Evolutionary conservation across 2,888 invertebrate genomes (phyloP).

Genomic region (Ichneumoninae sp.): DNA sequence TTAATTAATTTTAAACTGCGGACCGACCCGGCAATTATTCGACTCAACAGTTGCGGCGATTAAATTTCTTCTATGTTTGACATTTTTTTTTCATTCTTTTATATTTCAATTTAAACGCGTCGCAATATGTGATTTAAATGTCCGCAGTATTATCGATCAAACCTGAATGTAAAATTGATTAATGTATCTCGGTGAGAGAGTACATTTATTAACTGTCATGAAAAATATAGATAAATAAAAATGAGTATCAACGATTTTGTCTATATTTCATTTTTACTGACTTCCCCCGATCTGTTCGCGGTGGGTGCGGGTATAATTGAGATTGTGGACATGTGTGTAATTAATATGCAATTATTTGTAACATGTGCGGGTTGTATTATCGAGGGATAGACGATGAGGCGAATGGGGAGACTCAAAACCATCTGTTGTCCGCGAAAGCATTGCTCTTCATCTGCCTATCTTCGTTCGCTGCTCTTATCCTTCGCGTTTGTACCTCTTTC

Average conservation of each 20-base stretch:
- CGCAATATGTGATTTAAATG: constrained; percentile 12
- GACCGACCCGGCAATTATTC: constrained; percentile 57
- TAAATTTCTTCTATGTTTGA: background rate
- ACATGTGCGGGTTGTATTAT: constrained; percentile 50
- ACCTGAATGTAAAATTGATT: background rate
- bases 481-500: constrained; percentile 10
- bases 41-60: constrained; percentile 17
- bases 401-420: constrained; percentile 31
- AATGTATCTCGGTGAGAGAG: background rate
- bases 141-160: background rate
- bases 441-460: constrained; percentile 18
- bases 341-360: constrained; percentile 63
- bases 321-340: constrained; percentile 7
- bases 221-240: background rate
- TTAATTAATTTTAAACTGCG: constrained; percentile 75
- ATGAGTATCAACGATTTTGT: constrained; percentile 27
- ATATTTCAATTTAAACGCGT: background rate
- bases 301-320: background rate
- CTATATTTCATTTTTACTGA: background rate
- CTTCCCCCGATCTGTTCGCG: constrained; percentile 1
- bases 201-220: background rate
- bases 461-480: constrained; percentile 38
- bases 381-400: constrained; percentile 5
- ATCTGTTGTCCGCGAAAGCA: constrained; percentile 54
- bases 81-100: background rate